Conservation (phyloP, 2,888 invertebrate genomes). For the Aelia acuminata region DNA sequence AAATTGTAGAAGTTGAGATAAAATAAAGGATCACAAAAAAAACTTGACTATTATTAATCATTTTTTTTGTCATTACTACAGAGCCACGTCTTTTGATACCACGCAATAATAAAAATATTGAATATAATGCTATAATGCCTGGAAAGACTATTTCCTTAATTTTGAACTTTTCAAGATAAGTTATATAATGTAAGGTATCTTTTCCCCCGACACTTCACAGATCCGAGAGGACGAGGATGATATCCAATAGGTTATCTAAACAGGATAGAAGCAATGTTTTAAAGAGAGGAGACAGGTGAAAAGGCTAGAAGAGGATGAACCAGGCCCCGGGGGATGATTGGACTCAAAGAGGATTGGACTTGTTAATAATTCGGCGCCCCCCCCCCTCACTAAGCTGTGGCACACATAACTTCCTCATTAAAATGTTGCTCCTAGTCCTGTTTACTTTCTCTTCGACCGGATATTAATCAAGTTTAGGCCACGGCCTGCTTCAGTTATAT, state of each 20-base stretch:
- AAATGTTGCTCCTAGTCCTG: conserved; percentile 59
- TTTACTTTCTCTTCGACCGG: conserved; percentile 53
- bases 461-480: conserved; percentile 25
- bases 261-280: neutral
- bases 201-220: neutral
- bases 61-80: no score
- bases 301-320: neutral
- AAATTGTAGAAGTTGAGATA: no score
- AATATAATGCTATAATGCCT: no score
- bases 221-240: neutral
- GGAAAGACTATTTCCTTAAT: no score
- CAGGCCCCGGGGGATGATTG: neutral
- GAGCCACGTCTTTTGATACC: no score
- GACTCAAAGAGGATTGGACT: neutral
- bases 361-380: neutral
- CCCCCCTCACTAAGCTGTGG: conserved; percentile 56
- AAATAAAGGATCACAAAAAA: no score
- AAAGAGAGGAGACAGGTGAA: neutral
- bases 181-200: no score
- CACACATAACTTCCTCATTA: conserved; percentile 63
- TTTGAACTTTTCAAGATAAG: no score
- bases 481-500: neutral
- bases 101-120: no score
- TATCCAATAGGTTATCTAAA: neutral
- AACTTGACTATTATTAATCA: no score